Conservation (phyloP, 92 coral and sea anemone species). For the Montipora capitata region DNA sequence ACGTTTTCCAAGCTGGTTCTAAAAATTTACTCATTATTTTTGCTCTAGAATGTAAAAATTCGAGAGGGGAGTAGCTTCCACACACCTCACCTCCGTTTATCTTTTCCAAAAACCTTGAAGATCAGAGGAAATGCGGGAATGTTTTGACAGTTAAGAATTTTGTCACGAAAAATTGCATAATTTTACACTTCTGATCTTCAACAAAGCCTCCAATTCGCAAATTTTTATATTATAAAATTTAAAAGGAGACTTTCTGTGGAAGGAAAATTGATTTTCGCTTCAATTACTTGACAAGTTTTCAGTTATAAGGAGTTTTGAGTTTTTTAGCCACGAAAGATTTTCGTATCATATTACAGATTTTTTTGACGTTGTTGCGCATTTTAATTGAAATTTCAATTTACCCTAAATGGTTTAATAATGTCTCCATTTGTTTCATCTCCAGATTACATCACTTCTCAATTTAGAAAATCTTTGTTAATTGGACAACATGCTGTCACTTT, state of each 20-base stretch:
- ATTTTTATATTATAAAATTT: no score
- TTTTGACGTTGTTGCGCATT: background rate
- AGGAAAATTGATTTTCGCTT: background rate
- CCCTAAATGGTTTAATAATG: background rate
- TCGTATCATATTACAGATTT: background rate
- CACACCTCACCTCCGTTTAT: background rate
- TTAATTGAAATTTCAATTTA: background rate
- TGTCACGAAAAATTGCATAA: slow-evolving; percentile 9
- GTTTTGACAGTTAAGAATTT: slow-evolving; percentile 12
- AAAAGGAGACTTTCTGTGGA: background rate
- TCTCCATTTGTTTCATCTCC: background rate
- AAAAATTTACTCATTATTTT: background rate
- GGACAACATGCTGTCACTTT: slow-evolving; percentile 6
- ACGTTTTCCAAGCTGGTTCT: no score
- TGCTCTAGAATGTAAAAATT: background rate
- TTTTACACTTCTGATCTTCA: background rate
- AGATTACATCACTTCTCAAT: slow-evolving; percentile 15
- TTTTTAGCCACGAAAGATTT: background rate
- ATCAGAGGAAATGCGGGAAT: slow-evolving; percentile 28
- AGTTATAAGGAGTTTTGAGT: background rate
- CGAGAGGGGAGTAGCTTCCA: background rate
- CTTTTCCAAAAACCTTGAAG: slow-evolving; percentile 20
- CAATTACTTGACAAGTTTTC: background rate
- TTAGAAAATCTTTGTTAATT: slow-evolving; percentile 37
- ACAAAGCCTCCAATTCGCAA: background rate